These are phyloP conservation scores for Patella depressa DNA, from an alignment of 2,888 invertebrate genomes.

Conservation along the genomic window DNA sequence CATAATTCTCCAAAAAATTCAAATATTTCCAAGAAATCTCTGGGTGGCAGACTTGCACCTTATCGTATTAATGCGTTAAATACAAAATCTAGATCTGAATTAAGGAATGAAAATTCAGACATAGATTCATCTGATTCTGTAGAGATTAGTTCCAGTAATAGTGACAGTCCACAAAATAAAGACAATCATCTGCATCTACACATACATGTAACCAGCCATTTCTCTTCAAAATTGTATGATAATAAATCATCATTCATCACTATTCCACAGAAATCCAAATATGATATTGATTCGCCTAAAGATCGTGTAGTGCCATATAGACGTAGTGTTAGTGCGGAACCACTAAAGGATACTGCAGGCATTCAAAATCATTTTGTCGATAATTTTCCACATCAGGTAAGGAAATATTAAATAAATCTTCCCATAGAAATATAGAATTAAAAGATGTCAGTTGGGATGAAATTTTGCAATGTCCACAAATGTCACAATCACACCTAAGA, in stretches of 20 bases:
- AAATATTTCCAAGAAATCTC: neutral
- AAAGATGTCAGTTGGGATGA: too few species aligned
- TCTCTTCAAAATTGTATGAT: neutral
- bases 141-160: neutral
- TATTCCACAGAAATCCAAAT: neutral
- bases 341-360: neutral
- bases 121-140: neutral
- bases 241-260: neutral
- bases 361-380: constrained; percentile 15
- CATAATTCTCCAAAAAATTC: neutral
- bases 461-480: too few species aligned
- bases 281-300: neutral
- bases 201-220: neutral
- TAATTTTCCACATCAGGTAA: constrained; percentile 15
- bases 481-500: too few species aligned
- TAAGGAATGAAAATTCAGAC: neutral
- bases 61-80: neutral
- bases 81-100: neutral
- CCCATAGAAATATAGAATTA: too few species aligned
- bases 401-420: neutral
- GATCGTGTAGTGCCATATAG: constrained; percentile 1
- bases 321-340: neutral
- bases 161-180: neutral
- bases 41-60: too few species aligned
- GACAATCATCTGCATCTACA: neutral